Conservation (phyloP, 2,113 vertebrate species). For the Pogonocichla stellata region DNA sequence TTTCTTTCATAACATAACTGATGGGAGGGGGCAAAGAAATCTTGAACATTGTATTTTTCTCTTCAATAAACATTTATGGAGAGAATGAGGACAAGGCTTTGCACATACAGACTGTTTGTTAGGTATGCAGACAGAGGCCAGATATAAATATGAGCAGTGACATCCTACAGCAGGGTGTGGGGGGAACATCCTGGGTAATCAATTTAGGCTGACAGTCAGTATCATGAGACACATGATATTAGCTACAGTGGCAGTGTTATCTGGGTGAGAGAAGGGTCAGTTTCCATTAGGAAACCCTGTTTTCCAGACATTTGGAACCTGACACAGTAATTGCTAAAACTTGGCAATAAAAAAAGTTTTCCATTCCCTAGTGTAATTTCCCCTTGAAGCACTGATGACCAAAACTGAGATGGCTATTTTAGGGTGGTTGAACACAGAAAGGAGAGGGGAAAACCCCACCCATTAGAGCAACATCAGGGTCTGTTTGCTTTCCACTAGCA, state of each 20-base stretch:
- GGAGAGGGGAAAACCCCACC: neutral
- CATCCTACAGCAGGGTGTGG: slow-evolving; percentile 2
- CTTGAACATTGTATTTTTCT: neutral
- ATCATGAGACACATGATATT: slow-evolving; percentile 13
- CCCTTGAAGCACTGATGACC: neutral
- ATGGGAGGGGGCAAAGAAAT: neutral
- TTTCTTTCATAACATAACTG: neutral
- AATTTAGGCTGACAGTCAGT: slow-evolving; percentile 41
- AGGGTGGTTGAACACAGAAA: neutral
- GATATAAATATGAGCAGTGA: slow-evolving; percentile 47
- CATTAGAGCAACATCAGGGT: neutral
- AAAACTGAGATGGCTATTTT: slow-evolving; percentile 32
- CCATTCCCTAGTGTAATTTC: neutral
- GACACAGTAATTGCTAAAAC: neutral
- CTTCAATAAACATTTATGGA: neutral
- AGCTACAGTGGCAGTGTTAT: neutral
- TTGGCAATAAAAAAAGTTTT: slow-evolving; percentile 8
- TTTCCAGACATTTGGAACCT: slow-evolving; percentile 37
- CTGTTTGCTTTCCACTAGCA: slow-evolving; percentile 1
- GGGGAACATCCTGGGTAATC: slow-evolving; percentile 48
- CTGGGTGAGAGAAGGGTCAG: neutral
- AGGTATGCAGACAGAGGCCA: neutral
- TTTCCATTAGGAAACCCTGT: slow-evolving; percentile 41
- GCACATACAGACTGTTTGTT: neutral
- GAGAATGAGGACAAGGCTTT: neutral